Evolutionary conservation across 2,797 vertebrate species (phyloP).

Genomic region (Telmatherina bonti): DNA sequence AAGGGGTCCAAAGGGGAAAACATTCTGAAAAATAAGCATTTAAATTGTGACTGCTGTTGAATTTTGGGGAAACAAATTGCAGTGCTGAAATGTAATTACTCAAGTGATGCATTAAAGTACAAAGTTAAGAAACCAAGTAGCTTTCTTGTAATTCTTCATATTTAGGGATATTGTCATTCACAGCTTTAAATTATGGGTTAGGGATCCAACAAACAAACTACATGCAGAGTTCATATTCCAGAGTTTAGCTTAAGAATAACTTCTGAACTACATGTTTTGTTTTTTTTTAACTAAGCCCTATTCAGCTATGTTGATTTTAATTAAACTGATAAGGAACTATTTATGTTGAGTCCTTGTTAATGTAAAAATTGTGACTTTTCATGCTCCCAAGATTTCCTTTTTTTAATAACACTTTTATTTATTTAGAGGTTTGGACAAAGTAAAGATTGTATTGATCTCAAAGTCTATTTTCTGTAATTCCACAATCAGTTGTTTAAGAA

Average conservation of each 20-base stretch:
- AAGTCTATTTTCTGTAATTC: not conserved
- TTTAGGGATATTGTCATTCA: too few species aligned
- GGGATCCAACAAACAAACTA: not conserved
- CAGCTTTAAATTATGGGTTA: not conserved
- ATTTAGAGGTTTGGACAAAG: not conserved
- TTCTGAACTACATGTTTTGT: not conserved
- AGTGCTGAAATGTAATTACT: not conserved
- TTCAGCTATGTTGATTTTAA: not conserved
- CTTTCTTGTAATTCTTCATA: not conserved
- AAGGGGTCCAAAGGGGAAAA: not conserved
- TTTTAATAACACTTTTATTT: not conserved
- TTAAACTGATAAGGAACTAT: not conserved
- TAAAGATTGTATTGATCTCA: not conserved
- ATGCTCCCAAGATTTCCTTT: not conserved
- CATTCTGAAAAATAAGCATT: not conserved
- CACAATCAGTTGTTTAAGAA: not conserved
- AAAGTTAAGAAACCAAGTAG: not conserved
- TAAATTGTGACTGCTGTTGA: not conserved
- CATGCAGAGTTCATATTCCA: not conserved
- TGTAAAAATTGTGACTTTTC: not conserved
- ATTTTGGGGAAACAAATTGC: not conserved
- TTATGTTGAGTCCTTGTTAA: not conserved
- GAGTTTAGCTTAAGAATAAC: not conserved
- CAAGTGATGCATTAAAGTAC: not conserved
- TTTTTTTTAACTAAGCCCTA: not conserved